These are phyloP conservation scores for Pseudococcus jackbeardsleyi DNA, from an alignment of 2,888 invertebrate species.

Conservation along the genomic window DNA sequence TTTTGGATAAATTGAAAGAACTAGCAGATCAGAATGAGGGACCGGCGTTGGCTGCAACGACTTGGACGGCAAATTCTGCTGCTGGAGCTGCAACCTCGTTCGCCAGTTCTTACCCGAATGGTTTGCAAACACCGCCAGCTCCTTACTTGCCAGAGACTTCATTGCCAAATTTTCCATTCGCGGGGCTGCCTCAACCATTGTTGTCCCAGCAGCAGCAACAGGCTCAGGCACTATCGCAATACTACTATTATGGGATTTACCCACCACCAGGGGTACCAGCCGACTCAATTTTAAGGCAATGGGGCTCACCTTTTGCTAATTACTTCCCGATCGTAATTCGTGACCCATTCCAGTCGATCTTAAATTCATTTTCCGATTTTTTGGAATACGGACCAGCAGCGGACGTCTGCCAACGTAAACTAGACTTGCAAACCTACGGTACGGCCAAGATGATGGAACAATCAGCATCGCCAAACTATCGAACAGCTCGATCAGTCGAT, in stretches of 20 bases:
- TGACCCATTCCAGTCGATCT: slow-evolving; percentile 74
- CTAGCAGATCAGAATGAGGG: background rate
- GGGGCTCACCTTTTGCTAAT: slow-evolving; percentile 73
- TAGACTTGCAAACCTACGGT: background rate
- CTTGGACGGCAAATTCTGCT: no score
- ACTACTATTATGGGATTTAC: background rate
- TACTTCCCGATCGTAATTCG: slow-evolving; percentile 75
- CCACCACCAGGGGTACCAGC: background rate
- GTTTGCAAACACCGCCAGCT: background rate
- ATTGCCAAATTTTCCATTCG: background rate
- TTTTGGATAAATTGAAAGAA: slow-evolving; percentile 49
- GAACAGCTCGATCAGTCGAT: background rate
- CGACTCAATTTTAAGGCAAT: slow-evolving; percentile 49
- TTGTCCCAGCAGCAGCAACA: background rate
- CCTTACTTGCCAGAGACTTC: background rate
- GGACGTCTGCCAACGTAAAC: slow-evolving; percentile 71
- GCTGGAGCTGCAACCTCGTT: no score
- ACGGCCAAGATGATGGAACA: background rate
- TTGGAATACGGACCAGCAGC: slow-evolving; percentile 75
- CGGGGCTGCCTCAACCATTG: background rate
- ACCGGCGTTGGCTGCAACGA: no score
- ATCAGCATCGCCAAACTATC: no score
- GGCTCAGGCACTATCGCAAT: background rate
- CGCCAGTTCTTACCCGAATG: background rate
- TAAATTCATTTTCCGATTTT: slow-evolving; percentile 73